phyloP scores from a whole-genome alignment of 2,888 invertebrate species.

The Cistogaster globosa region DNA sequence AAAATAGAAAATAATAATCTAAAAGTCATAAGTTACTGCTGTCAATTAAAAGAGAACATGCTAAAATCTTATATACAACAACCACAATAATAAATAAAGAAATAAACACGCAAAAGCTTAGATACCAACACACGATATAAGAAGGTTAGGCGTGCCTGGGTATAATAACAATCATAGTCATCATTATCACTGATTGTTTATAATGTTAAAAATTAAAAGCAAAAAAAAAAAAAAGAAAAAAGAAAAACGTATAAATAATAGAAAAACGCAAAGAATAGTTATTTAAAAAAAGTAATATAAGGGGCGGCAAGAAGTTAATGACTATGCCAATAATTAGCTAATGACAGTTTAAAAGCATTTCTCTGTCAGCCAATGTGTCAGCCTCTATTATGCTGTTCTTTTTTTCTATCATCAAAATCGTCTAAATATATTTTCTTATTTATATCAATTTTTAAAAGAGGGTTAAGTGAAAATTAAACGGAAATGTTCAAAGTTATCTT shows the following conservation, averaged over 20 bases:
- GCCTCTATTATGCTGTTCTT: slow-evolving; percentile 7
- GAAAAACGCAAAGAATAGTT: slow-evolving; percentile 32
- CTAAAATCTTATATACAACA: slow-evolving; percentile 31
- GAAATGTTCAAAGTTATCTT: no score
- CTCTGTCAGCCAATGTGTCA: slow-evolving; percentile 55
- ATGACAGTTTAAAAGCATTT: slow-evolving; percentile 74
- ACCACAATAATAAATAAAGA: background rate
- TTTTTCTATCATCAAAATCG: slow-evolving; percentile 8
- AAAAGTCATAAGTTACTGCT: slow-evolving; percentile 29
- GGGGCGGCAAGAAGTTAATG: slow-evolving; percentile 66
- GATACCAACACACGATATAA: background rate
- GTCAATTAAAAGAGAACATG: slow-evolving; percentile 48
- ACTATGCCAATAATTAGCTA: slow-evolving; percentile 80
- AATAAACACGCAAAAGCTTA: background rate
- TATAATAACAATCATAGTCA: slow-evolving; percentile 21
- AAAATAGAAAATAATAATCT: slow-evolving; percentile 24
- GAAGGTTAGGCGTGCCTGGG: background rate
- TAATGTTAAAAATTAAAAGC: slow-evolving; percentile 5
- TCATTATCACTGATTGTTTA: slow-evolving; percentile 52
- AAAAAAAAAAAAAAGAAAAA: slow-evolving; percentile 19
- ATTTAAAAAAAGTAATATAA: slow-evolving; percentile 2
- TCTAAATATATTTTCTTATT: background rate
- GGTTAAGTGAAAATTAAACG: slow-evolving; percentile 7
- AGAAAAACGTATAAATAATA: slow-evolving; percentile 6
- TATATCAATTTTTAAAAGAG: background rate